Evolutionary conservation across 1,140 invertebrate species (phyloP), one percentile per base, ranked within the genome.

Genomic region (Aphidius gifuensis): DNA sequence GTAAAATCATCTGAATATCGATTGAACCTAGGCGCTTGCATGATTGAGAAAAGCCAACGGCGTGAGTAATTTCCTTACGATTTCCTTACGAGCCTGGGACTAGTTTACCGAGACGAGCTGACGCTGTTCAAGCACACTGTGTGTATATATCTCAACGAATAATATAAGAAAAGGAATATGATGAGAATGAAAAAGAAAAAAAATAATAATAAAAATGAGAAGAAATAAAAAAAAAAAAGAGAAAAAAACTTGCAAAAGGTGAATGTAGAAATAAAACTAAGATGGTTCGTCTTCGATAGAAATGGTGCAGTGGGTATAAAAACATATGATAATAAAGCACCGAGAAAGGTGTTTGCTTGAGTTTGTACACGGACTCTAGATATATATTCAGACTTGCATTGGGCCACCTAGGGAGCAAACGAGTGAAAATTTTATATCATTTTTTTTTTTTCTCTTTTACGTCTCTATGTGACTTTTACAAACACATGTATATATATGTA

Each of bases 271-370:
- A 65, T 68, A 64, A 65, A 64, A 68, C 66, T 61, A 48, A 43
- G 53, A 66, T 59, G 58, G 53, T 55, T 40, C 57, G 46, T 66
- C 65, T 67, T 68, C 69, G 64, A 68, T 71, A 69, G 65, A 66
- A 70, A 67, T 65, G 66, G 68, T 66, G 68, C 66, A 67, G 58
- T 65, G 58, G 64, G 69, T 72, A 32, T 32, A 75, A 73, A 75
- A 73, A 72, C 73, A 75, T 73, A 75, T 75, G 73, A 75, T 72
- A 75, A 75, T 75, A 75, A 75, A 75, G 73, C 73, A 73, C 61
- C 61, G 64, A 49, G 23, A 32, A 32, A 53, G 65, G 60, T 65
- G 64, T 51, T 54, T 65, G 60, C 60, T 66, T 57, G 60, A 47
- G 56, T 47, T 44, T 44, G 54, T 56, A 23, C 47, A 5, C 42